Base-by-base conservation (phyloP, 2,797 vertebrate genomes). In the Danio aesculapii region DNA sequence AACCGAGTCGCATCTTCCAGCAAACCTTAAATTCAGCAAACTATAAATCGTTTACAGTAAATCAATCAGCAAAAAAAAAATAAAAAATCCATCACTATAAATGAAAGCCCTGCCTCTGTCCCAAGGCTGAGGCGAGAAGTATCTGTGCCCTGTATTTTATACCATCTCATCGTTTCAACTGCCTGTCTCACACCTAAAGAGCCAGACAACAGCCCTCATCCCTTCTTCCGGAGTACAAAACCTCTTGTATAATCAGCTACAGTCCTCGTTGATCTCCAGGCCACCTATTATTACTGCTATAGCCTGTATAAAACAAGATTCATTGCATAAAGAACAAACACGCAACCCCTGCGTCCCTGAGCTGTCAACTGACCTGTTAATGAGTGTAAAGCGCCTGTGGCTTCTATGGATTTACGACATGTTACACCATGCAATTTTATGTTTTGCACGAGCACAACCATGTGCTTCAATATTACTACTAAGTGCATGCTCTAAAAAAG, bases 71-170 rank as follows among this genome's bases (percentile, higher is more conserved):
- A 72, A 81, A 89, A 86, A 84, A 49, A 49, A 49, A 92, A 70
- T 67, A 49, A 92, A 70, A 30, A 30, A 91, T 93, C 61, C 84
- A 83, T 9, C 80, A 82, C 81, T 86, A 91, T 92, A 91, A 92
- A 92, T 93, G 90, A 91, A 79, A 68, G 89, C 84, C 88, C 87
- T 89, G 91, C 90, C 89, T 89, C 86, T 88, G 88, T 78, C 75
- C 85, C 89, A 87, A 91, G 88, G 90, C 89, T 88, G 88, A 90
- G 87, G 89, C 85, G 46, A 73, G 55, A 66, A 2, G 53, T 50
- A 44, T 43, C 66, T 14, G 58, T 66, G 21, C 30, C 13, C 21
- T 53, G 58, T 10, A 43, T 52, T 61, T 62, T 44, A 62, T 47
- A 74, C 44, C 0, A 47, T 62, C 44, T n/a, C 44, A 17, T 13